Conservation (phyloP, 2,797 vertebrate species). For the Labeo calbasu region DNA sequence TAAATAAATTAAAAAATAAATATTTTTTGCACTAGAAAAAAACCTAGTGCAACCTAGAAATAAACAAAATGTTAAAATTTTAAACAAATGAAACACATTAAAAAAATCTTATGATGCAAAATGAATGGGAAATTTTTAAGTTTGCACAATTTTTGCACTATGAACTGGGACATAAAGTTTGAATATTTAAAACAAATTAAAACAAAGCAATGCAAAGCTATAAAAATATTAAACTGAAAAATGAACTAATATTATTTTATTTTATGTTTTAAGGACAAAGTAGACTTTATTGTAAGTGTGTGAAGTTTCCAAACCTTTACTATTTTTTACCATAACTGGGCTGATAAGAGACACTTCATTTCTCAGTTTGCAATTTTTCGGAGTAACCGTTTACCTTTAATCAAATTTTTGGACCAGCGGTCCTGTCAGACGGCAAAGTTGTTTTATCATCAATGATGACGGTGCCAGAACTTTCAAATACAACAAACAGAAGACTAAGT, state of each 20-base stretch:
- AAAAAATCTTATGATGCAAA: background rate
- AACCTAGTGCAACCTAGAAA: background rate
- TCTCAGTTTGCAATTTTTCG: background rate
- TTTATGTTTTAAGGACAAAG: background rate
- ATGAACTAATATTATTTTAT: background rate
- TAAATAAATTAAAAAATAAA: too few relatives aligned
- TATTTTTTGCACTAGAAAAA: background rate
- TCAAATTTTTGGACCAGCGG: background rate
- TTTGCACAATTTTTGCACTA: background rate
- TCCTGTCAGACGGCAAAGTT: background rate
- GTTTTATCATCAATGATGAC: conserved; percentile 12
- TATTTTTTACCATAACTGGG: background rate
- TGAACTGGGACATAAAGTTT: background rate
- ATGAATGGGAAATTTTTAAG: background rate
- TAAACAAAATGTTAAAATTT: background rate
- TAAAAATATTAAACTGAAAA: too few relatives aligned
- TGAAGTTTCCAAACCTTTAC: background rate
- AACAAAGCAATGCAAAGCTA: too few relatives aligned
- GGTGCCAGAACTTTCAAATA: background rate
- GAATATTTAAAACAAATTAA: background rate
- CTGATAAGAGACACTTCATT: background rate
- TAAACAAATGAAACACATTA: background rate
- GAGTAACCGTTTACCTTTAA: background rate
- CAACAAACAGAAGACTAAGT: background rate
- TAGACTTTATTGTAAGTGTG: background rate